Base-by-base conservation (phyloP, 2,888 invertebrate genomes). In the Resseliella maxima region DNA sequence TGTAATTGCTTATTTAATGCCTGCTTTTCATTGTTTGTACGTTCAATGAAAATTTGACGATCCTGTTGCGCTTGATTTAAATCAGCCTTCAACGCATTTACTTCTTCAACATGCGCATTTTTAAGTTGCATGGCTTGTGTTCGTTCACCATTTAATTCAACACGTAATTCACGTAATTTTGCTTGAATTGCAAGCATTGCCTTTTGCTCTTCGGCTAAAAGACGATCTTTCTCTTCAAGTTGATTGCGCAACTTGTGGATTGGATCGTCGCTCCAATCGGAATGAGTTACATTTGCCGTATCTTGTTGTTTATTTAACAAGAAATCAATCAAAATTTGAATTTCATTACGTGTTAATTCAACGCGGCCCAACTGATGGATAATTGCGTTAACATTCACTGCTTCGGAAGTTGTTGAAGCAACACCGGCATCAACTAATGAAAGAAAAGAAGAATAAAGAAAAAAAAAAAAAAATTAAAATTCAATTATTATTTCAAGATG, bases 231-330 rank as follows among this genome's bases (percentile, higher is more conserved):
- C 88, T 98, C 97, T 35, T 96, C 95, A 41, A 98, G 92, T 90
- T 98, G 97, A 88, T 96, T 97, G 90, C 96, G 96, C 88, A 98
- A 90, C 89, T 96, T 95, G 88, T 96, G 95, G 88, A 97, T 94
- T 0, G 97, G 96, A 90, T 98, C 97, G 94, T 96, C 96, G 86
- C 94, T 94, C 97, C 97, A 97, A 89, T 97, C 97, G 1, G 96
- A 94, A 89, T 95, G 94, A 88, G 94, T 93, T 41, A 91, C 90
- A 0, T 95, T 94, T 88, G 94, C 92, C 87, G 95, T 95, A 90
- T 95, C 95, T 90, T 96, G 94, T 90, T 97, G 97, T 90, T 97
- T 97, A 92, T 97, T 97, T 88, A 98, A 93, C 89, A 98, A 93
- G 88, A 96, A 94, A 91, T 98, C 97, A 88, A 97, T 97, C 87